Conservation (phyloP, 35 echinoderm and acorn worm species). For the Acanthaster planci region DNA sequence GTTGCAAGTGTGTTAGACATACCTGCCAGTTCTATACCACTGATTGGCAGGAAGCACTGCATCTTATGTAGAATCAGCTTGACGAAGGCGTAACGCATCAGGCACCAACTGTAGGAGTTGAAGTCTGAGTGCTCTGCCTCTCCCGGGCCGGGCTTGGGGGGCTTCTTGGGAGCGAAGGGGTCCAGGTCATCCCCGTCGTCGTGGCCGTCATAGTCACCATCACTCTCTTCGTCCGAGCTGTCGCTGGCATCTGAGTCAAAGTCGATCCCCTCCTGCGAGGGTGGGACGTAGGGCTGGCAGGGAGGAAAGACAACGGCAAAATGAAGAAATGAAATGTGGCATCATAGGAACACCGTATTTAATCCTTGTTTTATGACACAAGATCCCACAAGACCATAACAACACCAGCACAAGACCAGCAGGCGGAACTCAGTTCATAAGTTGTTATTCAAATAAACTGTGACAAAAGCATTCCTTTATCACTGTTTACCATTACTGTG, state of each 20-base stretch:
- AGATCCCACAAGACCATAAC: no score
- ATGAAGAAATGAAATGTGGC: no score
- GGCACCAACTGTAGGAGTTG: conserved; percentile 96
- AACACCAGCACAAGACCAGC: no score
- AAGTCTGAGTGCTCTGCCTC: conserved; percentile 75
- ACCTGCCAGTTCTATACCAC: conserved; percentile 92
- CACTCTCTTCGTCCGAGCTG: conserved; percentile 77
- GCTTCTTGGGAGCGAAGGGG: conserved; percentile 30
- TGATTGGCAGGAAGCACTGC: conserved; percentile 65
- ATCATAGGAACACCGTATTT: no score
- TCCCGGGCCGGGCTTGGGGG: conserved; percentile 24
- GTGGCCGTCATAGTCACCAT: conserved; percentile 66
- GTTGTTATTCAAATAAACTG: no score
- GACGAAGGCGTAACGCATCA: conserved; percentile 83
- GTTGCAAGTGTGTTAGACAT: not conserved
- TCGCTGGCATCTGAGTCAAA: conserved; percentile 95
- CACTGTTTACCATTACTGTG: no score
- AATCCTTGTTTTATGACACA: no score
- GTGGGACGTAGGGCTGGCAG: conserved; percentile 76
- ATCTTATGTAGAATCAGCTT: conserved; percentile 75
- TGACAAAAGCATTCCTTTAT: no score
- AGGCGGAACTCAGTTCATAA: no score
- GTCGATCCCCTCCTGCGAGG: conserved; percentile 65
- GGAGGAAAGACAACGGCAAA: not conserved
- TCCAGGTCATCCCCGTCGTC: conserved; percentile 53